Conservation (phyloP, 2,797 vertebrate genomes). For the Synanceia verrucosa region DNA sequence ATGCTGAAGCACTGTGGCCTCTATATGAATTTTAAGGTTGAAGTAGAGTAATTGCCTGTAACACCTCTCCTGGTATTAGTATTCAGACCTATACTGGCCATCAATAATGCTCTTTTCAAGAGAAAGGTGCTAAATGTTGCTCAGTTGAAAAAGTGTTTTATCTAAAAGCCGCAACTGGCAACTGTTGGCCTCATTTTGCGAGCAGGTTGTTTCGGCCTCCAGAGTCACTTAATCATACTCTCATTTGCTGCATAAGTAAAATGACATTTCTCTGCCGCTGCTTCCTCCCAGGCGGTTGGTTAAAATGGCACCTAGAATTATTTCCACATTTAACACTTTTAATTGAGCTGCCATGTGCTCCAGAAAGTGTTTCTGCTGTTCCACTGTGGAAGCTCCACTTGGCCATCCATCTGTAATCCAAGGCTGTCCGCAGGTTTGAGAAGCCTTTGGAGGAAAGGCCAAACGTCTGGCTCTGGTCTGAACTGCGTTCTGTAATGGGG, state of each 20-base stretch:
- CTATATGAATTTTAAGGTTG: not conserved
- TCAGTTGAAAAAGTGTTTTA: constrained; percentile 36
- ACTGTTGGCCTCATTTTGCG: constrained; percentile 30
- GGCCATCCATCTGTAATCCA: constrained; percentile 35
- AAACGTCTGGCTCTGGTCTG: constrained; percentile 38
- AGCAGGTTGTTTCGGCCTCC: constrained; percentile 46
- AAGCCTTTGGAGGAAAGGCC: constrained; percentile 19
- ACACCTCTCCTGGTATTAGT: constrained; percentile 40
- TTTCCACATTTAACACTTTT: constrained; percentile 69
- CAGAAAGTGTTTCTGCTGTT: constrained; percentile 11
- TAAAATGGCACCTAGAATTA: constrained; percentile 62
- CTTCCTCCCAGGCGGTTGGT: constrained; percentile 42
- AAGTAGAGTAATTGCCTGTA: constrained; percentile 17
- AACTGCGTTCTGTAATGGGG: constrained; percentile 42
- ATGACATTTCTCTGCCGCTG: constrained; percentile 61
- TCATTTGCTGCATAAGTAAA: constrained; percentile 55
- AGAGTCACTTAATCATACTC: constrained; percentile 55
- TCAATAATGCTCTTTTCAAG: constrained; percentile 24
- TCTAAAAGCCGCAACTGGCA: constrained; percentile 17
- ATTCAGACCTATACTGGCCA: constrained; percentile 16
- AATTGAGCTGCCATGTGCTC: constrained; percentile 58
- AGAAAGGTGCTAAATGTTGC: constrained; percentile 39
- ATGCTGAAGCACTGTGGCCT: not conserved
- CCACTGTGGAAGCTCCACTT: not conserved
- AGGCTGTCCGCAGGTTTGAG: constrained; percentile 24